Evolutionary conservation across 1,140 invertebrate genomes (phyloP).

Genomic region (Acromyrmex heyeri): DNA sequence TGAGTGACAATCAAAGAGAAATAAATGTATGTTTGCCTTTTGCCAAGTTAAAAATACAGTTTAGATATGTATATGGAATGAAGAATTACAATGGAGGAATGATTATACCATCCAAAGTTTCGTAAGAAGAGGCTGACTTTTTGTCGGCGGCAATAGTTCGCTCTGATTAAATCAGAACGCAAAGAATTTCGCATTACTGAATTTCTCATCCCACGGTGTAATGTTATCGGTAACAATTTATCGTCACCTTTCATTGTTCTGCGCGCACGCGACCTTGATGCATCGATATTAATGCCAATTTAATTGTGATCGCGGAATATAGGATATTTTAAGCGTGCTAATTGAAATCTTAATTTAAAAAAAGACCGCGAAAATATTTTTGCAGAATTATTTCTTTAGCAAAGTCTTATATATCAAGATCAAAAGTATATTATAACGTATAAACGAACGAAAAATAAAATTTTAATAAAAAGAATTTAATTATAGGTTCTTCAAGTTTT

Average conservation of each 20-base stretch:
- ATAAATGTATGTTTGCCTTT: constrained; percentile 3
- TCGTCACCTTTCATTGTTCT: constrained; percentile 46
- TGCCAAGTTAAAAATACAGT: not conserved
- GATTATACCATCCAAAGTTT: constrained; percentile 46
- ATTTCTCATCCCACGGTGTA: constrained; percentile 54
- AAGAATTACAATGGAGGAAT: not conserved
- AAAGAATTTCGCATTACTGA: constrained; percentile 30
- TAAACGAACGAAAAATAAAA: not conserved
- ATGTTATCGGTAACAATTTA: constrained; percentile 28
- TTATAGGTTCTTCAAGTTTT: not conserved
- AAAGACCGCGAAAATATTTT: not conserved
- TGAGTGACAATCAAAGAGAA: not conserved
- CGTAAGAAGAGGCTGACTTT: constrained; percentile 20
- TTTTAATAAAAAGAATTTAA: not conserved
- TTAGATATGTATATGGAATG: not conserved
- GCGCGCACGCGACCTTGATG: constrained; percentile 48
- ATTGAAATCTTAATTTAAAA: constrained; percentile 23
- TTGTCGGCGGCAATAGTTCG: not conserved
- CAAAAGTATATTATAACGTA: not conserved
- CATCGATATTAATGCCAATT: constrained; percentile 48
- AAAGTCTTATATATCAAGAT: not conserved
- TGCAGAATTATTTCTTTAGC: not conserved
- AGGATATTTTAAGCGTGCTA: constrained; percentile 9
- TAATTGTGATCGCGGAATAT: constrained; percentile 44
- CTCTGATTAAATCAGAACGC: constrained; percentile 15